Conservation (phyloP, 1,140 invertebrate species). For the Nixonia krombeini region DNA sequence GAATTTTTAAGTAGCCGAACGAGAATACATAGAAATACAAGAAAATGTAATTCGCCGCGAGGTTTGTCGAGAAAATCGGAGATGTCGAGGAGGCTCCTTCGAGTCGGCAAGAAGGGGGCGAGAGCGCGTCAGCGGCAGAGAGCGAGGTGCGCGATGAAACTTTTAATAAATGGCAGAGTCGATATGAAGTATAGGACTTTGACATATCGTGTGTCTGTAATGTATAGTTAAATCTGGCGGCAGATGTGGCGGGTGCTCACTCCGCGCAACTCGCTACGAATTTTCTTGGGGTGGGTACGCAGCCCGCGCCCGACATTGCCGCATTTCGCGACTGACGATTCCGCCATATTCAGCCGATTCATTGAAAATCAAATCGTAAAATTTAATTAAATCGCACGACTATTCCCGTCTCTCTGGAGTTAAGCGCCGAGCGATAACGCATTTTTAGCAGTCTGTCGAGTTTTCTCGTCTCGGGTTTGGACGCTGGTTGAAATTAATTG, state of each 20-base stretch:
- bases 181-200: constrained; percentile 74
- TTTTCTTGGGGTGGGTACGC: constrained; percentile 31
- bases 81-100: constrained; percentile 58
- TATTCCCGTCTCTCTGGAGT: no score
- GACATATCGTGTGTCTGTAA: constrained; percentile 74
- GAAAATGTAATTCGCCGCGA: no score
- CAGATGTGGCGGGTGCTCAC: constrained; percentile 67
- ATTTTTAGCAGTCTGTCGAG: no score
- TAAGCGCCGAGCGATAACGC: no score
- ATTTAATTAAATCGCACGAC: no score
- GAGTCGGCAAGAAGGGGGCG: constrained; percentile 41
- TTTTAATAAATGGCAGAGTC: constrained; percentile 73
- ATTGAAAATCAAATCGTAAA: constrained; percentile 21
- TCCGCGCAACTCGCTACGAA: constrained; percentile 38
- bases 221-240: constrained; percentile 73
- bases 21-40: no score
- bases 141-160: constrained; percentile 67
- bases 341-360: constrained; percentile 32
- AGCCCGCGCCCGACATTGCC: constrained; percentile 42
- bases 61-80: constrained; percentile 48
- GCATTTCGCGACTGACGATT: constrained; percentile 43
- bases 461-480: no score
- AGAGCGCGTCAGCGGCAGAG: constrained; percentile 47
- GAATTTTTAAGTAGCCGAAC: no score
- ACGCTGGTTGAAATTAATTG: no score